Evolutionary conservation across 2,888 invertebrate genomes (phyloP).

Genomic region (Nomada goodeniana): DNA sequence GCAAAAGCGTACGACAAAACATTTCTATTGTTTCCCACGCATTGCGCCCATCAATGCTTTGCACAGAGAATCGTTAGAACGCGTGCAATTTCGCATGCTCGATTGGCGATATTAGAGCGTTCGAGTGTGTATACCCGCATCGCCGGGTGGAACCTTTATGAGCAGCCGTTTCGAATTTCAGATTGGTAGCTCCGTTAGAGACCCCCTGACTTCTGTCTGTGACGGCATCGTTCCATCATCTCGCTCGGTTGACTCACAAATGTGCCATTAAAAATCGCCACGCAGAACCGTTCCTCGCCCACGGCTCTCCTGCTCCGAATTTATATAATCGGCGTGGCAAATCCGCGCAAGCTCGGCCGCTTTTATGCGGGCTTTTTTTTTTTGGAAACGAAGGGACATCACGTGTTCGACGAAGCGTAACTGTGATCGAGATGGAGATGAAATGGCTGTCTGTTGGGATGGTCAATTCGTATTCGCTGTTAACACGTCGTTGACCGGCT

Average conservation of each 20-base stretch:
- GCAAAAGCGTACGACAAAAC: background rate
- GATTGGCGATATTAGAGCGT: constrained; percentile 45
- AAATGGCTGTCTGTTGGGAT: background rate
- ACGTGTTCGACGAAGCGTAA: background rate
- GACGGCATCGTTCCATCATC: constrained; percentile 74
- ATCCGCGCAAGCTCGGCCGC: constrained; percentile 57
- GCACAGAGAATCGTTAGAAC: background rate
- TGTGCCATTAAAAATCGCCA: constrained; percentile 66
- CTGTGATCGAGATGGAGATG: background rate
- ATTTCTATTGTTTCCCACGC: constrained; percentile 25
- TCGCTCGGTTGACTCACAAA: constrained; percentile 72
- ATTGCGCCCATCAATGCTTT: background rate
- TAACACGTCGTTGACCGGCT: too few species aligned
- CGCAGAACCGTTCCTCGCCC: constrained; percentile 60
- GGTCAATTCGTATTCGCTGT: too few species aligned
- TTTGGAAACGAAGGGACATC: background rate
- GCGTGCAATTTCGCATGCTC: background rate
- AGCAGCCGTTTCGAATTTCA: constrained; percentile 68
- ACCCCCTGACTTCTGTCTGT: constrained; percentile 65
- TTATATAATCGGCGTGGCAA: constrained; percentile 73
- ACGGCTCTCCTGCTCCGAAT: constrained; percentile 64
- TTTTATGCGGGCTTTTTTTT: background rate
- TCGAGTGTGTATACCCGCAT: constrained; percentile 32
- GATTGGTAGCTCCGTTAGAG: constrained; percentile 50
- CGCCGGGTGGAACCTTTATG: constrained; percentile 33